Conservation (phyloP, 2,888 invertebrate species). For the Eurois occulta region DNA sequence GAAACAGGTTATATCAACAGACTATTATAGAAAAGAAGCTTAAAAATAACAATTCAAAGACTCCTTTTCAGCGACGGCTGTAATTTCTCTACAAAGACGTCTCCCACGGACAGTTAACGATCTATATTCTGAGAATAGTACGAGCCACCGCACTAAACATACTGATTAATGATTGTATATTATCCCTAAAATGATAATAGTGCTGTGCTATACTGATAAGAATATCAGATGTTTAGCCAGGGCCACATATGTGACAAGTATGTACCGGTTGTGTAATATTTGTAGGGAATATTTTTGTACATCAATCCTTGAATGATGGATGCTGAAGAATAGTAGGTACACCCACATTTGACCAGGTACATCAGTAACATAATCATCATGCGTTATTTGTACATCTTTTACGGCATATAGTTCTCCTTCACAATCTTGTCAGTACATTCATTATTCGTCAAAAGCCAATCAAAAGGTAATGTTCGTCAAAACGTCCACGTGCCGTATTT, state of each 20-base stretch:
- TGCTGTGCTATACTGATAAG: neutral
- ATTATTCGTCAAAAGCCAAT: slow-evolving; percentile 12
- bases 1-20: neutral
- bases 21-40: neutral
- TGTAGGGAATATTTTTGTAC: neutral
- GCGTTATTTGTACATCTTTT: neutral
- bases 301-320: neutral
- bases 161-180: slow-evolving; percentile 25
- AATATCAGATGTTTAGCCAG: neutral
- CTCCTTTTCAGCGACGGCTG: neutral
- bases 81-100: slow-evolving; percentile 17
- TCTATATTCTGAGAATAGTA: slow-evolving; percentile 25
- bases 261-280: neutral
- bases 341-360: no score
- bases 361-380: neutral
- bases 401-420: neutral
- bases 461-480: slow-evolving; percentile 41
- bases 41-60: neutral
- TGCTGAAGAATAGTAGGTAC: neutral
- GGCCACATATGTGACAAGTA: neutral
- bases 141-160: neutral
- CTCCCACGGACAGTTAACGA: slow-evolving; percentile 21
- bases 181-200: slow-evolving; percentile 6
- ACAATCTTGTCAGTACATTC: neutral
- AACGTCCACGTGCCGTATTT: slow-evolving; percentile 23